phyloP scores from a whole-genome alignment of 1,140 invertebrate genomes.

The Lordiphosa stackelbergi region DNA sequence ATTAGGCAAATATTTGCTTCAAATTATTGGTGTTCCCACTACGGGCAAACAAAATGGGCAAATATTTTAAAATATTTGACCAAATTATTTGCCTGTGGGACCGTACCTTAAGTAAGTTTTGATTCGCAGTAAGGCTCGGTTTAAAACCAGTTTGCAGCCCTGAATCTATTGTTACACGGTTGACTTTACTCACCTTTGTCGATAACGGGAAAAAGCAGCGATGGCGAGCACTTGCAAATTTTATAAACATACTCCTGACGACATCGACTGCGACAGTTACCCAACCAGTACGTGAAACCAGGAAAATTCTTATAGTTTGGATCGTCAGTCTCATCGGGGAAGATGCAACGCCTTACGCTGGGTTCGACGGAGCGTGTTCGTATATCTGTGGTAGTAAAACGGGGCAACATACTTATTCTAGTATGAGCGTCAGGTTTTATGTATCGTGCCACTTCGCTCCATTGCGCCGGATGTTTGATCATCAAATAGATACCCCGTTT shows the following conservation, averaged over 20 bases:
- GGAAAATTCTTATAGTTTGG: conserved; percentile 56
- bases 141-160: no score
- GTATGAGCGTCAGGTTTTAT: conserved; percentile 42
- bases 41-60: no score
- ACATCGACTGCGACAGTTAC: conserved; percentile 62
- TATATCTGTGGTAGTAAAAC: conserved; percentile 33
- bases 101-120: no score
- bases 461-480: conserved; percentile 62
- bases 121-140: no score
- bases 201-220: conserved; percentile 50
- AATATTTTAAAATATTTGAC: no score
- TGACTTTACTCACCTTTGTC: conserved; percentile 15
- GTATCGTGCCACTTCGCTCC: conserved; percentile 39
- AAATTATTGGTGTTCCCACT: no score
- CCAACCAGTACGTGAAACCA: conserved; percentile 55
- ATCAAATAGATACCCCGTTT: conserved; percentile 50
- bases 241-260: conserved; percentile 61
- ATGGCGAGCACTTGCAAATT: conserved; percentile 56
- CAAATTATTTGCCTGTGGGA: no score
- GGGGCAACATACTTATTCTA: conserved; percentile 39
- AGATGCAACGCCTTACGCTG: conserved; percentile 40
- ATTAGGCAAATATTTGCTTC: no score
- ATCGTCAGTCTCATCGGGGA: conserved; percentile 49
- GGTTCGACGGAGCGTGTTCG: conserved; percentile 33
- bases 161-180: no score